A percentile compares a stretch with the other conserved stretches of the same genome.
Conservation (phyloP, 2,113 vertebrate genomes). For the Albula glossodonta region DNA sequence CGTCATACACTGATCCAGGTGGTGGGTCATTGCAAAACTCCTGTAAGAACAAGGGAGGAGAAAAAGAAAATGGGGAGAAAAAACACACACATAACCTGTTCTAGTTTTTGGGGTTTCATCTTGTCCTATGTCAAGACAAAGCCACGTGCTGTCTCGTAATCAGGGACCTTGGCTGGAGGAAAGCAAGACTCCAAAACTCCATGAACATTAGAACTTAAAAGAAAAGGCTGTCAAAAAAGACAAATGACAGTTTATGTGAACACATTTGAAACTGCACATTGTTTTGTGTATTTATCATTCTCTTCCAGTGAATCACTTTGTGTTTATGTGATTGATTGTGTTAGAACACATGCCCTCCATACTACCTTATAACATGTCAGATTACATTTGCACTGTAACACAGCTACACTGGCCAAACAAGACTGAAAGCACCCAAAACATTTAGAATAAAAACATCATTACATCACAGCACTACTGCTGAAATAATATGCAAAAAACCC, state of each 20-base stretch:
- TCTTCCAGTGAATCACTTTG: background rate
- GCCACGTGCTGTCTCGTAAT: background rate
- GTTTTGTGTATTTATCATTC: background rate
- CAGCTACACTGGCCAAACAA: background rate
- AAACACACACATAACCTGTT: conserved; percentile 53
- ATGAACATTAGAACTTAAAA: background rate
- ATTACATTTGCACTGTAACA: background rate
- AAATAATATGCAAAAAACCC: background rate
- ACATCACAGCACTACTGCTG: background rate
- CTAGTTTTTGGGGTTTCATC: conserved; percentile 29
- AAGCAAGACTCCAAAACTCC: background rate
- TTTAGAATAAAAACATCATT: background rate
- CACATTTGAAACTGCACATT: background rate
- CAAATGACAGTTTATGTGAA: background rate
- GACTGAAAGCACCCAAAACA: background rate
- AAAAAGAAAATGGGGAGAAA: background rate
- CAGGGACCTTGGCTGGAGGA: too few species aligned
- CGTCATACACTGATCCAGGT: conserved; percentile 70
- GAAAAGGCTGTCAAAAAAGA: background rate
- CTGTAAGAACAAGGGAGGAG: conserved; percentile 32
- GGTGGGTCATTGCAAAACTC: conserved; percentile 65
- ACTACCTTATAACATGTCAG: background rate
- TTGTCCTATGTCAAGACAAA: conserved; percentile 46
- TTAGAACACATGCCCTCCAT: background rate
- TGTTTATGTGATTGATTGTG: background rate